A percentile compares a stretch with the other conserved stretches of the same genome.
These are phyloP conservation scores for Temnothorax ravouxi DNA, from an alignment of 2,888 invertebrate genomes.

Conservation along the genomic window DNA sequence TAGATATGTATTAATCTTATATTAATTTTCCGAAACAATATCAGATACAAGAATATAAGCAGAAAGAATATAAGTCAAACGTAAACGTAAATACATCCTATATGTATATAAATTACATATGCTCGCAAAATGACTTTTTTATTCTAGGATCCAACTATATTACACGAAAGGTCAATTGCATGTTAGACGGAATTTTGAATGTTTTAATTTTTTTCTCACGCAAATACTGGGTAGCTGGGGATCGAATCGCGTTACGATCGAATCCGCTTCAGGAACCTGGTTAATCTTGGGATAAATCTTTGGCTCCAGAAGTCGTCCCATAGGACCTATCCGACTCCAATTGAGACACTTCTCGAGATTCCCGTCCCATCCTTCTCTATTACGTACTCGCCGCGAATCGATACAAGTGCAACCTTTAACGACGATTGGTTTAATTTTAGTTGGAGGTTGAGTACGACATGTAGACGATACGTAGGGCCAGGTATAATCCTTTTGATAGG, in stretches of 20 bases:
- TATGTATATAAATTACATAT: neutral
- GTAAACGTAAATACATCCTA: neutral
- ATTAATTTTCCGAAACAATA: neutral
- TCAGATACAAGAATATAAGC: neutral
- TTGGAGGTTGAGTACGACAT: conserved; percentile 10
- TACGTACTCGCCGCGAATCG: neutral
- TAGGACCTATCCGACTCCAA: conserved; percentile 87
- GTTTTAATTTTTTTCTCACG: conserved; percentile 88
- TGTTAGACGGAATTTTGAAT: neutral
- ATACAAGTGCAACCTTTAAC: conserved; percentile 5
- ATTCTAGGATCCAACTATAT: neutral
- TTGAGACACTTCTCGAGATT: conserved; percentile 68
- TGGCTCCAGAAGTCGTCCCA: conserved; percentile 89
- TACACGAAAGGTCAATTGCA: neutral
- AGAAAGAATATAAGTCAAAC: neutral
- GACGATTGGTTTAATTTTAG: neutral
- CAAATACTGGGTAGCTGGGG: conserved; percentile 88
- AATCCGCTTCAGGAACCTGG: conserved; percentile 88
- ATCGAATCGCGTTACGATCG: conserved; percentile 86
- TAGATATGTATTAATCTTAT: too few species aligned
- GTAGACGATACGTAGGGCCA: conserved; percentile 87
- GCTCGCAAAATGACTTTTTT: neutral
- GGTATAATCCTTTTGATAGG: conserved; percentile 89
- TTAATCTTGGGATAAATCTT: conserved; percentile 89
- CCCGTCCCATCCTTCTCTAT: neutral